Base-by-base conservation (phyloP, 2,113 vertebrate genomes). In the Elachura formosa region DNA sequence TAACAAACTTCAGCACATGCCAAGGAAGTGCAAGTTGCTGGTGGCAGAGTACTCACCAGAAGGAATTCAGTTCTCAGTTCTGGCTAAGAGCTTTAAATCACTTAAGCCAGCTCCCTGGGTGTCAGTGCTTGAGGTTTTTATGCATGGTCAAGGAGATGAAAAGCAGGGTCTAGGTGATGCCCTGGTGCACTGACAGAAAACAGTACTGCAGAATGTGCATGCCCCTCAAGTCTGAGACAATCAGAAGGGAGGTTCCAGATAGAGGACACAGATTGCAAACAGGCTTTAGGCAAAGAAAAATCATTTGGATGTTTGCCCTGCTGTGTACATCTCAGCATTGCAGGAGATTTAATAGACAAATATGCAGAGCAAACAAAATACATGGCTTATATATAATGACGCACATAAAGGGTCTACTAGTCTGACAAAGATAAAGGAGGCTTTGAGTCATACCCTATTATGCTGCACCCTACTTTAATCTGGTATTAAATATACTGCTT, bases 1-100 rank as follows among this genome's bases (percentile, higher is more conserved):
- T 83, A 83, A 85, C 43, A 93, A 73, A 85, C 95, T 96, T 96
- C 96, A 96, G 95, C 96, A 95, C 95, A 68, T 58, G 95, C 96
- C 92, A 87, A 90, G 66, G 89, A 96, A 95, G 95, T 94, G 91
- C 94, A 97, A 97, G 87, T 63, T 89, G 72, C 87, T 90, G 81
- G 87, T 40, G 48, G 61, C 38, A 58, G 85, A 63, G 12, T 2
- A 61, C 69, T 85, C 12, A 13, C 93, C 93, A 84, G 89, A 73
- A 82, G 26, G 67, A 95, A 88, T 93, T 77, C 21, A 59, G 61
- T 75, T 93, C 48, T 71, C 23, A n/a, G 43, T 28, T 72, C 64
- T 79, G 78, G 45, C 13, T 33, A 28, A 87, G 49, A 68, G 63
- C 40, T 89, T 89, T 77, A 58, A 85, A 73, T 87, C 52, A 41